Evolutionary conservation across 2,797 vertebrate genomes (phyloP).

Genomic region (Aldrovandia affinis): DNA sequence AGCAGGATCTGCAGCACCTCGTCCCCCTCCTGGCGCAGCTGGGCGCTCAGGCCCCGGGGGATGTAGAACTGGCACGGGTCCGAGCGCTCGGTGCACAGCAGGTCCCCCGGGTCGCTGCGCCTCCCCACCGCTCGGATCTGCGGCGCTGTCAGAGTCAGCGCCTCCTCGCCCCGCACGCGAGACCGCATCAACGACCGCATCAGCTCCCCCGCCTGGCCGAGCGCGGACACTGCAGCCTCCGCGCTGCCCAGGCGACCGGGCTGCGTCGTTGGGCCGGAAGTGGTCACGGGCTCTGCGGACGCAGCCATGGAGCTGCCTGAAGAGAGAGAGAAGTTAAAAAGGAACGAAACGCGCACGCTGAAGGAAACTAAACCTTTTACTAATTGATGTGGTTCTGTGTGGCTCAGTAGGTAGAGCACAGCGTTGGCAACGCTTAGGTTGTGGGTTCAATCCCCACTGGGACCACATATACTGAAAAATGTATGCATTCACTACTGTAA

Average conservation of each 20-base stretch:
- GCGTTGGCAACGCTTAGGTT: no score
- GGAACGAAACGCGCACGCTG: not conserved
- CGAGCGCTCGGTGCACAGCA: conserved; percentile 60
- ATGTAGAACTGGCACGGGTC: conserved; percentile 66
- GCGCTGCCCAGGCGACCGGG: conserved; percentile 37
- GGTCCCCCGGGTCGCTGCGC: conserved; percentile 61
- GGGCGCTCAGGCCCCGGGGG: conserved; percentile 59
- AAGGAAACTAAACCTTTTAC: not conserved
- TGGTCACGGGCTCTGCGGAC: conserved; percentile 39
- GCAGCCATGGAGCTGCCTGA: conserved; percentile 69
- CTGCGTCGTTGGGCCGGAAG: conserved; percentile 25
- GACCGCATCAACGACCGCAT: conserved; percentile 66
- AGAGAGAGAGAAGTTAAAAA: conserved; percentile 33
- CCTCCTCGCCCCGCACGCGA: conserved; percentile 52
- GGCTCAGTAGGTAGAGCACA: no score
- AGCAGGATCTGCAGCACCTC: conserved; percentile 74
- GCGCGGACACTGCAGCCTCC: conserved; percentile 50
- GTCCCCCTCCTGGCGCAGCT: conserved; percentile 53
- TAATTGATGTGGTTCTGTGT: no score
- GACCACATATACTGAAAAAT: no score
- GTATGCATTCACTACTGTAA: no score
- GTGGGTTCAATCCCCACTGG: no score
- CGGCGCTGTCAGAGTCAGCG: conserved; percentile 59
- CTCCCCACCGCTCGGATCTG: conserved; percentile 66
- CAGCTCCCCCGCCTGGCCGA: conserved; percentile 61